phyloP scores from a whole-genome alignment of 2,113 vertebrate species.

The Cyanocitta stelleri region DNA sequence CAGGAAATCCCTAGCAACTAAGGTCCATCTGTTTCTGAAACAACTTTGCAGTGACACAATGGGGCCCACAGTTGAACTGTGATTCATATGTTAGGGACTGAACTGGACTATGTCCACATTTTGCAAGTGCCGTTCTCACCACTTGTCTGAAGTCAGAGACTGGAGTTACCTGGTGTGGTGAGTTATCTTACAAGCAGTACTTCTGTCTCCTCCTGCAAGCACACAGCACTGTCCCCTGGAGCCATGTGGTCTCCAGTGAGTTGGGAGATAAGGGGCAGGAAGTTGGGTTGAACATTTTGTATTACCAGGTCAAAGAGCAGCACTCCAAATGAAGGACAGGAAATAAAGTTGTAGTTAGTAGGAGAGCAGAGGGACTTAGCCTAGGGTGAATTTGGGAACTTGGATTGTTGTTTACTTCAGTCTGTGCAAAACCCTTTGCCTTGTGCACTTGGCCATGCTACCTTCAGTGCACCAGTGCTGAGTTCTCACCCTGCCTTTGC shows the following conservation, averaged over 20 bases:
- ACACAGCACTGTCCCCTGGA: background rate
- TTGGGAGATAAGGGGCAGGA: background rate
- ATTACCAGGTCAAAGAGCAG: background rate
- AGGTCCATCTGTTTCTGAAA: background rate
- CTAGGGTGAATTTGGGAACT: background rate
- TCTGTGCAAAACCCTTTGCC: background rate
- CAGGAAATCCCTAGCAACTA: background rate
- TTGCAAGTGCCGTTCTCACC: background rate
- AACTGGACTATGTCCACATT: background rate
- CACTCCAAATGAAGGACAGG: background rate
- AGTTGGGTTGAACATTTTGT: background rate
- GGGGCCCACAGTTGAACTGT: background rate
- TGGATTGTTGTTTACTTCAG: background rate
- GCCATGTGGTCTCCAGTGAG: background rate
- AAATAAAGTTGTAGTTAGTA: background rate
- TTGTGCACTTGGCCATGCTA: background rate
- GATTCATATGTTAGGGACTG: background rate
- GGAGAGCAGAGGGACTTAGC: background rate
- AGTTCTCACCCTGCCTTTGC: background rate
- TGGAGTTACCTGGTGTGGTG: background rate
- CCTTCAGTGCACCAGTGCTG: background rate
- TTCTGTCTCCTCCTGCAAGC: background rate
- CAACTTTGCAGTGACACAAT: background rate
- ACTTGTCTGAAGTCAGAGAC: background rate
- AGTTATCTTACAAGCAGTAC: background rate